Percentiles rank a stretch among this genome's conserved stretches.
These are phyloP conservation scores for Chironomus striatipennis DNA, from an alignment of 1,140 invertebrate genomes.

Conservation along the genomic window DNA sequence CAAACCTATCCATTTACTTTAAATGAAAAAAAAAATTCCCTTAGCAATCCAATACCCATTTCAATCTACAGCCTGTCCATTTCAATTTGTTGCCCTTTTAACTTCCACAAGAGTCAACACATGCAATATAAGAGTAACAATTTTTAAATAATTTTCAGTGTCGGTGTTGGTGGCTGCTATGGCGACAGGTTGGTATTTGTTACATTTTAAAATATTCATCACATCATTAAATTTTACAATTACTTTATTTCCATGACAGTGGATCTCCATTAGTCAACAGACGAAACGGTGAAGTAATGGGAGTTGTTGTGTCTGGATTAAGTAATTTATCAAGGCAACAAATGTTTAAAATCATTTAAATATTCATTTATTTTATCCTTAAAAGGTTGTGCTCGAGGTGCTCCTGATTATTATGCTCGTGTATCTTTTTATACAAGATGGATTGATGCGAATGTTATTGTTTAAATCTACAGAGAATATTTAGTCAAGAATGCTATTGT, in stretches of 20 bases:
- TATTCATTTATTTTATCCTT: too few species aligned
- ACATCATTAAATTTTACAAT: background rate
- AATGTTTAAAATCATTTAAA: too few species aligned
- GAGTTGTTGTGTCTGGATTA: background rate
- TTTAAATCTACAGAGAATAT: background rate
- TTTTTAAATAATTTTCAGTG: background rate
- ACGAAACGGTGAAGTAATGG: background rate
- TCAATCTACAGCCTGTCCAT: too few species aligned
- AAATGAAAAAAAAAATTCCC: too few species aligned
- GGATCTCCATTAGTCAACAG: background rate
- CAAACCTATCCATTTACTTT: too few species aligned
- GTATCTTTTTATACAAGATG: background rate
- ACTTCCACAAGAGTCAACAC: too few species aligned
- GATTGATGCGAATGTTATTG: background rate
- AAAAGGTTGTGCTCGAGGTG: conserved; percentile 1
- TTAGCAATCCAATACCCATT: too few species aligned
- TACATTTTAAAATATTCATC: background rate
- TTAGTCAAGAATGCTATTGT: background rate
- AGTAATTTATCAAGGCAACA: background rate
- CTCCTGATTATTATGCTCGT: background rate
- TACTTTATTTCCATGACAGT: background rate
- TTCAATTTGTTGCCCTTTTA: too few species aligned
- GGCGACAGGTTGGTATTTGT: background rate
- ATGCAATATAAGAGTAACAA: too few species aligned
- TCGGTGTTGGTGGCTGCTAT: background rate